These are phyloP conservation scores for Formica aserva DNA, from an alignment of 2,888 invertebrate genomes.

Conservation along the genomic window DNA sequence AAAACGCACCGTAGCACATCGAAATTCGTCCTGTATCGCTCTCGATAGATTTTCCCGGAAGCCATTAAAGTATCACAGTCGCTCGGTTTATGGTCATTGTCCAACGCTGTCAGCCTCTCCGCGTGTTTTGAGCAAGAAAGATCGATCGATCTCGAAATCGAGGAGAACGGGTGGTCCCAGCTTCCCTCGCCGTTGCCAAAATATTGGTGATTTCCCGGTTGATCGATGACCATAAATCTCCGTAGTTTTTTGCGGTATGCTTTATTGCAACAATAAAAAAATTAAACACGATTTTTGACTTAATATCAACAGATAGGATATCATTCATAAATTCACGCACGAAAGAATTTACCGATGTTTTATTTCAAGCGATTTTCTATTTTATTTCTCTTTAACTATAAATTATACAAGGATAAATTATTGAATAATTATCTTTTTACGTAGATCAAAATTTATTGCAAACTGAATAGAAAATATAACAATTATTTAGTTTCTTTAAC, in stretches of 20 bases:
- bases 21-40: constrained; percentile 43
- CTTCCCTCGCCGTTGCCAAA: constrained; percentile 65
- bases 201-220: constrained; percentile 62
- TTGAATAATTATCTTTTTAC: neutral
- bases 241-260: neutral
- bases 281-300: neutral
- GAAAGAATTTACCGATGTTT: neutral
- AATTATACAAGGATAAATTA: neutral
- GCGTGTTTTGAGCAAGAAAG: constrained; percentile 52
- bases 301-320: too few relatives aligned
- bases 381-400: neutral
- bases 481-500: neutral
- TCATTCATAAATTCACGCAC: neutral
- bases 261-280: constrained; percentile 11
- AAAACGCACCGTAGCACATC: constrained; percentile 69
- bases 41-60: constrained; percentile 42
- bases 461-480: neutral
- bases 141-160: constrained; percentile 66
- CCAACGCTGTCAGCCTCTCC: constrained; percentile 41
- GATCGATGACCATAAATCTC: constrained; percentile 64
- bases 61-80: constrained; percentile 45
- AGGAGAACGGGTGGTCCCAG: constrained; percentile 24
- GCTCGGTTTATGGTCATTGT: constrained; percentile 54
- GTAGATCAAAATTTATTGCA: neutral
- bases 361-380: neutral